phyloP scores from a whole-genome alignment of 2,113 vertebrate genomes.

The Bothrops jararaca region DNA sequence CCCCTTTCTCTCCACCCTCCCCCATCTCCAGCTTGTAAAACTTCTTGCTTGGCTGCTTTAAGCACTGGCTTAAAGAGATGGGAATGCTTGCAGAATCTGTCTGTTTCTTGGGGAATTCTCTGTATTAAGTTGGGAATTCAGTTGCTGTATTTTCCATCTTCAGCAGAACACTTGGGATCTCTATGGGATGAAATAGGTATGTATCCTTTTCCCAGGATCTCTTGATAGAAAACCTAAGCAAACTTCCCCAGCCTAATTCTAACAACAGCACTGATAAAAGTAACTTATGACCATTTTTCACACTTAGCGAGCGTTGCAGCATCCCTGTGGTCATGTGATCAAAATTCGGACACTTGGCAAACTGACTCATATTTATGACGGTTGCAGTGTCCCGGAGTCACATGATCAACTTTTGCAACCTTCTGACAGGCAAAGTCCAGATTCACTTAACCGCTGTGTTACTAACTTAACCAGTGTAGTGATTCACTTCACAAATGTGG shows the following conservation, averaged over 20 bases:
- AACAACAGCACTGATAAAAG: not conserved
- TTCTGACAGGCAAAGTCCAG: not conserved
- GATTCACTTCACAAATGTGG: not conserved
- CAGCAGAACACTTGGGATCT: not conserved
- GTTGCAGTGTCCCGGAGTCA: not conserved
- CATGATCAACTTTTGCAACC: not conserved
- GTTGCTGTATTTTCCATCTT: not conserved
- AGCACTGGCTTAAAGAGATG: not conserved
- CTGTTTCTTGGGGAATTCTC: not conserved
- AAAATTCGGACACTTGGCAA: not conserved
- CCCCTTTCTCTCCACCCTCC: not conserved
- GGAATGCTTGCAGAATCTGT: not conserved
- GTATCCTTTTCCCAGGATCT: not conserved
- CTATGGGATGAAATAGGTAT: not conserved
- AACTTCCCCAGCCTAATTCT: not conserved
- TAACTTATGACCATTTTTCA: not conserved
- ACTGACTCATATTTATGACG: not conserved
- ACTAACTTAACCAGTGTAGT: not conserved
- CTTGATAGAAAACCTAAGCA: not conserved
- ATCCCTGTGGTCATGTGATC: not conserved
- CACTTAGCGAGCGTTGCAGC: not conserved
- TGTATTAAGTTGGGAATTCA: not conserved
- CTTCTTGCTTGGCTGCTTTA: not conserved
- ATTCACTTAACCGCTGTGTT: not conserved
- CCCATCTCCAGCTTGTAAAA: not conserved